Conservation (phyloP, 2,113 vertebrate genomes). For the Casuarius casuarius region DNA sequence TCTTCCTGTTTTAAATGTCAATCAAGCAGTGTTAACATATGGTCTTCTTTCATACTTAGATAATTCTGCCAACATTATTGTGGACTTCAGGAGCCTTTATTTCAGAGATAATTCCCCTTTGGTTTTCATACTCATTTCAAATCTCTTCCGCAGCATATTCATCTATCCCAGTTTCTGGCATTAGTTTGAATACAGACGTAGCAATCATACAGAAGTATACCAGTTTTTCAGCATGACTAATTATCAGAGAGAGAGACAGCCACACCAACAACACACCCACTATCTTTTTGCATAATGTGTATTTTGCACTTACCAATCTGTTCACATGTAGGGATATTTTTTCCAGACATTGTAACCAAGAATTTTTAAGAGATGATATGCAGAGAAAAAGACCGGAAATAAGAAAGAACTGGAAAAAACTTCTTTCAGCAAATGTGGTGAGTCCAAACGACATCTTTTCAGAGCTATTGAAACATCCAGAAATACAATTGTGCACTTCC, state of each 20-base stretch:
- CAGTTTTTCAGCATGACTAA: conserved; percentile 62
- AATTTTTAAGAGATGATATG: background rate
- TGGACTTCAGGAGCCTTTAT: background rate
- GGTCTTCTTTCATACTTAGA: background rate
- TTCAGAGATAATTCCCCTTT: background rate
- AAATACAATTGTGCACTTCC: background rate
- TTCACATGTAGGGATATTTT: background rate
- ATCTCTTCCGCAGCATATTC: background rate
- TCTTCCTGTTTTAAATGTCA: conserved; percentile 24
- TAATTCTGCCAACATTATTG: background rate
- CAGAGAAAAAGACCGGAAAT: background rate
- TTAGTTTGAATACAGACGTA: background rate
- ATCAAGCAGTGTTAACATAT: background rate
- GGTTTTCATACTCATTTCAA: background rate
- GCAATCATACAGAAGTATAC: background rate
- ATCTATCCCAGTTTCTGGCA: background rate
- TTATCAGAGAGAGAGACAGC: conserved; percentile 26
- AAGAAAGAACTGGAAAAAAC: background rate
- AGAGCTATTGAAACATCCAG: background rate
- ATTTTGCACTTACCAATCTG: conserved; percentile 47
- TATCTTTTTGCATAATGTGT: conserved; percentile 41
- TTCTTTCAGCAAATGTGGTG: background rate
- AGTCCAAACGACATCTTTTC: background rate
- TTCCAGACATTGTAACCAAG: background rate
- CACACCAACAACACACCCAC: conserved; percentile 45